Evolutionary conservation across 92 coral and sea anemone species (phyloP), one percentile per base, ranked within the genome.

Genomic region (Porites divaricata): DNA sequence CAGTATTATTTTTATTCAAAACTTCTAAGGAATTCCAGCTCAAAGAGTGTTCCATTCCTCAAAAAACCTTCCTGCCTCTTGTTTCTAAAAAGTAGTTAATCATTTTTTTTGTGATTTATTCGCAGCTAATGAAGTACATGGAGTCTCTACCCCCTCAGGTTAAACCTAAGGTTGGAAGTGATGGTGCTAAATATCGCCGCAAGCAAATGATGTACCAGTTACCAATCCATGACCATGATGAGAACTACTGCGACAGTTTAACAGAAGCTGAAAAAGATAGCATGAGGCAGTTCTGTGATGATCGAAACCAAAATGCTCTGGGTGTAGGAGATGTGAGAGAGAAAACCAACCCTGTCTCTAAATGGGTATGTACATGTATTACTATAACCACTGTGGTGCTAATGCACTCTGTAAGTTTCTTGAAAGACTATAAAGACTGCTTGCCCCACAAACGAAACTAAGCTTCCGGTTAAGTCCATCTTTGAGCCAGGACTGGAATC

Each of bases 281-380:
- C 48, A 97, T 97, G 99, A 87, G 89, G 25, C 93, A 91, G 62
- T 97, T 97, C 88, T 92, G 98, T 64, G 92, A 82, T 20, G 88
- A 86, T 77, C 92, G 99, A 75, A 97, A 97, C 83, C 93, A 95
- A 70, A 81, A 94, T 76, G 95, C 99, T 16, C 88, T 97, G 74
- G 99, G 99, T 10, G 98, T 97, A 24, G 99, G 99, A 52, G 99
- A 97, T 77, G 90, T 97, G 63, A 93, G 97, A 28, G 99, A 97
- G 89, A 95, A 96, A 73, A 91, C 88, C 62, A 84, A 88, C 69
- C 95, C 90, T 50, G 75, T 96, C 57, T 85, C 93, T 51, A 94
- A 93, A 87, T 97, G 96, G 95, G 99, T 97, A 50, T 73, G 99
- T 82, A 20, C 10, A 20, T 14, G 5, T 14, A 1, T 15, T 11